Evolutionary conservation across 2,888 invertebrate species (phyloP).

Genomic region (Pomacea canaliculata): DNA sequence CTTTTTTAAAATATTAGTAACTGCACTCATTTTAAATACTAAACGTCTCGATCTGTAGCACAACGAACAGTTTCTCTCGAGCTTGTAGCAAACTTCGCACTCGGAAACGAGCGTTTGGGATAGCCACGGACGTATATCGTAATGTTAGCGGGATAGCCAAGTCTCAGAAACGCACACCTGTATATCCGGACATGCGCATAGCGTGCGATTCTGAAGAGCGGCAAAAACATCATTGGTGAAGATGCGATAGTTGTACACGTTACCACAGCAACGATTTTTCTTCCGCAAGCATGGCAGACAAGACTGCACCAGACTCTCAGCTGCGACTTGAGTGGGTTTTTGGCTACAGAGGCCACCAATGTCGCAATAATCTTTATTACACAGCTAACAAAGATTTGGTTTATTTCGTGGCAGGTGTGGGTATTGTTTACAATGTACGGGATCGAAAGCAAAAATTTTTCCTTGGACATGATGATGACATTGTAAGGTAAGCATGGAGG

Average conservation of each 20-base stretch:
- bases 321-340: conserved; percentile 71
- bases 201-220: conserved; percentile 4
- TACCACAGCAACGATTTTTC: conserved; percentile 34
- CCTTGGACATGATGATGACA: conserved; percentile 71
- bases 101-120: too few species aligned
- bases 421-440: conserved; percentile 68
- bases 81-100: too few species aligned
- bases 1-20: conserved; percentile 40
- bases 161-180: not conserved
- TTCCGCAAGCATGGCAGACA: conserved; percentile 51
- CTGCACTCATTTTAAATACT: conserved; percentile 27
- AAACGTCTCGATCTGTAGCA: not conserved
- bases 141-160: too few species aligned
- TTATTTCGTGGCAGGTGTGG: conserved; percentile 72
- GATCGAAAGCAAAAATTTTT: conserved; percentile 69
- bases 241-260: conserved; percentile 26
- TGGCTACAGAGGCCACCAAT: conserved; percentile 71
- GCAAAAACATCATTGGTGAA: conserved; percentile 4
- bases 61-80: too few species aligned
- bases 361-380: conserved; percentile 69
- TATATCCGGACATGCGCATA: conserved; percentile 22
- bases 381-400: conserved; percentile 68
- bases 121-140: too few species aligned
- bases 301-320: conserved; percentile 64
- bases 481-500: conserved; percentile 63